These are phyloP conservation scores for Danio aesculapii DNA, from an alignment of 2,797 vertebrate species.

Conservation along the genomic window DNA sequence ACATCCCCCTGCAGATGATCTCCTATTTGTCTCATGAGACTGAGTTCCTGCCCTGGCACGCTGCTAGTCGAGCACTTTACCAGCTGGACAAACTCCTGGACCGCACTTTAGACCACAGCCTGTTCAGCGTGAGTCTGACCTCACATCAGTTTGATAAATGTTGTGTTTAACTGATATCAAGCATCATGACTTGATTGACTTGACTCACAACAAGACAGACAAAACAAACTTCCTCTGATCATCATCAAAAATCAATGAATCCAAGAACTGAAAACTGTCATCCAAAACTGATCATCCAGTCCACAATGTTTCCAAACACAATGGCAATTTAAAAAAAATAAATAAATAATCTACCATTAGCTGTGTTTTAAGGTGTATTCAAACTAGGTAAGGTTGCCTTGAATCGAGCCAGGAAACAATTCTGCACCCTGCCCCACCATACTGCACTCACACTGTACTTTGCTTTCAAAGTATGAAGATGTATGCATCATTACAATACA, in stretches of 20 bases:
- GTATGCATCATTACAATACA: too few relatives aligned
- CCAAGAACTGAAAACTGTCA: too few relatives aligned
- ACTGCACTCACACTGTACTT: too few relatives aligned
- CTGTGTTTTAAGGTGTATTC: too few relatives aligned
- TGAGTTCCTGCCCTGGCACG: constrained; percentile 97
- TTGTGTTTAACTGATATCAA: not conserved
- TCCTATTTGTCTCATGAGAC: constrained; percentile 92
- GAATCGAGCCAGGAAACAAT: too few relatives aligned
- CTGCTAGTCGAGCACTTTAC: constrained; percentile 93
- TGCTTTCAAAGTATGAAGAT: too few relatives aligned
- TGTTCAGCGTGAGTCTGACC: constrained; percentile 88
- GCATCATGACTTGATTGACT: not conserved
- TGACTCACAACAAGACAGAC: not conserved
- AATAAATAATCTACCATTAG: too few relatives aligned
- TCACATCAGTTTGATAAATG: not conserved
- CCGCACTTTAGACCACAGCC: constrained; percentile 92
- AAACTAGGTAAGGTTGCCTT: too few relatives aligned
- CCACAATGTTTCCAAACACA: not conserved
- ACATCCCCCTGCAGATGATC: constrained; percentile 93
- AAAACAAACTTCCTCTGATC: not conserved
- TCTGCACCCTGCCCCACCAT: too few relatives aligned
- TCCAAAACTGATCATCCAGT: not conserved
- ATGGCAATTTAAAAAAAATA: not conserved
- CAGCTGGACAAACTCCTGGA: constrained; percentile 97
- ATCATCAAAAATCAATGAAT: not conserved